These are phyloP conservation scores for Cassiopea andromeda DNA, from an alignment of 30 jellyfish, hydroid and myxozoan genomes.

Conservation along the genomic window DNA sequence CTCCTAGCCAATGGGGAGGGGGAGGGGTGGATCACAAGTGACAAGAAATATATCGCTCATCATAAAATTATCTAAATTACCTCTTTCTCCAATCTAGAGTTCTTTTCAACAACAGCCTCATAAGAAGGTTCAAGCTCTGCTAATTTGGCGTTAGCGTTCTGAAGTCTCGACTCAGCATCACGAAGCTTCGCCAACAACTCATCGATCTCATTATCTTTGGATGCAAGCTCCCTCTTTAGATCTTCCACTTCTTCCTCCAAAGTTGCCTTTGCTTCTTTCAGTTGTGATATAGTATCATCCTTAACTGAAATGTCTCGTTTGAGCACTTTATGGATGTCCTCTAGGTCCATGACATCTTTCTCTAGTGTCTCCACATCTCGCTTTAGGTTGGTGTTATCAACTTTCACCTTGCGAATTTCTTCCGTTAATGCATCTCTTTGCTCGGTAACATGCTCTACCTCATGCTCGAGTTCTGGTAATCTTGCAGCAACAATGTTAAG, in stretches of 20 bases:
- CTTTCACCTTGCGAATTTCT: constrained; percentile 77
- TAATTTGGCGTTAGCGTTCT: constrained; percentile 76
- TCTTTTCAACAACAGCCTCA: constrained; percentile 87
- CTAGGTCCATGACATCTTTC: constrained; percentile 74
- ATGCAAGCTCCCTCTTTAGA: constrained; percentile 74
- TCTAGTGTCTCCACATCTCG: constrained; percentile 78
- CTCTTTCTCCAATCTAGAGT: constrained; percentile 84
- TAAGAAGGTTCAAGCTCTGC: constrained; percentile 98
- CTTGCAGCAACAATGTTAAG: constrained; percentile 72
- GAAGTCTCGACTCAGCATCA: constrained; percentile 81
- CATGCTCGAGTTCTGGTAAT: constrained; percentile 85
- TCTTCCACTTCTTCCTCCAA: constrained; percentile 85
- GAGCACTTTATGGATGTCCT: constrained; percentile 69
- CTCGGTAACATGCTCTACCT: constrained; percentile 65
- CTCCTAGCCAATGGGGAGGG: neutral
- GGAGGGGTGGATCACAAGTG: neutral
- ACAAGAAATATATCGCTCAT: neutral
- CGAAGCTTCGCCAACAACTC: constrained; percentile 77
- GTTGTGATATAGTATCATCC: constrained; percentile 80
- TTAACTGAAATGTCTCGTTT: constrained; percentile 75
- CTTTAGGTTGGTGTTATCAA: constrained; percentile 70
- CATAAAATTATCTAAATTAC: neutral
- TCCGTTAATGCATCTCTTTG: constrained; percentile 69
- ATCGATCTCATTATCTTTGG: constrained; percentile 86
- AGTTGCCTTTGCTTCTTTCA: constrained; percentile 69